Percentiles rank a stretch among this genome's conserved stretches.
Conservation (phyloP, 2,113 vertebrate species). For the Melozone crissalis region DNA sequence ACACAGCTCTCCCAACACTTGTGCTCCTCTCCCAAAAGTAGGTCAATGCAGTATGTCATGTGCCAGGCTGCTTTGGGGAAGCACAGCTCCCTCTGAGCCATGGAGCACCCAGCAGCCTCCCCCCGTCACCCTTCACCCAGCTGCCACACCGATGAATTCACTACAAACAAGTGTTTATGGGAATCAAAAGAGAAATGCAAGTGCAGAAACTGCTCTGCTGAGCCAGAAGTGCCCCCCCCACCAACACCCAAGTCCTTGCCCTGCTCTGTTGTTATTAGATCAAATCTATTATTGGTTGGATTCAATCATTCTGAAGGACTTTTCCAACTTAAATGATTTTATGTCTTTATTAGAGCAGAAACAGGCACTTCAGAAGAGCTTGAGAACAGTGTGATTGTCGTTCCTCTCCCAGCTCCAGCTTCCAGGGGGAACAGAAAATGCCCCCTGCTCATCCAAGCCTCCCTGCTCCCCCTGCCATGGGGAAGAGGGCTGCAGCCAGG, state of each 20-base stretch:
- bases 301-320: neutral
- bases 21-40: neutral
- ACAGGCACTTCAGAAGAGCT: neutral
- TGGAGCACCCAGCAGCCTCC: neutral
- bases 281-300: neutral
- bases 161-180: neutral
- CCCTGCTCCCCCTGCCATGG: neutral
- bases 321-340: neutral
- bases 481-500: neutral
- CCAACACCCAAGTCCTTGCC: accelerated
- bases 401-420: neutral
- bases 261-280: neutral
- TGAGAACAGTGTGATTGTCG: accelerated
- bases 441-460: accelerated
- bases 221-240: neutral
- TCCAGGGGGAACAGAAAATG: neutral
- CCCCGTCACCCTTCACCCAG: neutral
- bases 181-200: neutral
- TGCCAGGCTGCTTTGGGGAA: constrained; percentile 28
- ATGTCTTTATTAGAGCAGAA: neutral
- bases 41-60: constrained; percentile 38
- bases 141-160: neutral
- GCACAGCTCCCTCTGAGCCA: neutral
- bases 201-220: neutral
- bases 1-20: neutral